These are phyloP conservation scores for Argyrosomus regius DNA, from an alignment of 2,797 vertebrate genomes.

Conservation along the genomic window DNA sequence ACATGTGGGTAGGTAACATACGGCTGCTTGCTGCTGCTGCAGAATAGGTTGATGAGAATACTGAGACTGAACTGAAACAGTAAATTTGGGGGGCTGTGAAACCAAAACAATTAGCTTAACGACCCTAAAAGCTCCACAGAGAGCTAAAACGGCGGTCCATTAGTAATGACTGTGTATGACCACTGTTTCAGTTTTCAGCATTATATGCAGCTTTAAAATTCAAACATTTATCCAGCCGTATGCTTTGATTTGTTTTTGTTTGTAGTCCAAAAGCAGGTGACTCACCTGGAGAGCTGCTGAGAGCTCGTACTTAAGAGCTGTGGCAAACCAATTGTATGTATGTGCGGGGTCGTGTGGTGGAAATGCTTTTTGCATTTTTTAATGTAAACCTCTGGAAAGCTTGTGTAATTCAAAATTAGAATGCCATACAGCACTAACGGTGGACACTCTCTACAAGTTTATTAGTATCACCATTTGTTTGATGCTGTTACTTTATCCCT, in stretches of 20 bases:
- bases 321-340: constrained; percentile 13
- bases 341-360: constrained; percentile 16
- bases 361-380: constrained; percentile 39
- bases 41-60: not conserved
- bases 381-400: not conserved
- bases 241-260: constrained; percentile 30
- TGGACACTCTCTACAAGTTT: not conserved
- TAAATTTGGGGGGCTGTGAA: not conserved
- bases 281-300: constrained; percentile 42
- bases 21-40: not conserved
- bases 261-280: constrained; percentile 38
- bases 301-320: constrained; percentile 29
- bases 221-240: constrained; percentile 2
- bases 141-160: not conserved
- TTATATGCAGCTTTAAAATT: constrained; percentile 15
- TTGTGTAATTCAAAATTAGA: constrained; percentile 19
- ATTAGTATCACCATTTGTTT: constrained; percentile 20
- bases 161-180: not conserved
- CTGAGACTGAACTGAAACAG: not conserved
- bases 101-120: not conserved
- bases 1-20: not conserved
- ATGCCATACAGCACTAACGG: not conserved
- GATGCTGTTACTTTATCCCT: not conserved
- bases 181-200: not conserved
- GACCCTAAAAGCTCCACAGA: not conserved